Conservation (phyloP, 2,888 invertebrate species). For the Caenorhabditis sp. region DNA sequence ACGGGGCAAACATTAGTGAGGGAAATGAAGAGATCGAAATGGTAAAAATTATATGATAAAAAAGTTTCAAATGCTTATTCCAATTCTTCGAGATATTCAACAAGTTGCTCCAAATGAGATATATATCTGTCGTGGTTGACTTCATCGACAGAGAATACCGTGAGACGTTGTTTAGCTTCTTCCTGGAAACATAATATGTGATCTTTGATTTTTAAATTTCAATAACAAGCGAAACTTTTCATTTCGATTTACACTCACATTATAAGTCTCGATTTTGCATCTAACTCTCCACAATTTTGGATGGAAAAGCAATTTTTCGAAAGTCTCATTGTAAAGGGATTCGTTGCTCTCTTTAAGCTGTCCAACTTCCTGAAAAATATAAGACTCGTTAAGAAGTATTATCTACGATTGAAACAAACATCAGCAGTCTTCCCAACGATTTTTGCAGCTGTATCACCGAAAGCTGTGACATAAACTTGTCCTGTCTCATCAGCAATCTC, state of each 20-base stretch:
- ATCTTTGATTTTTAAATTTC: background rate
- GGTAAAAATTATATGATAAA: background rate
- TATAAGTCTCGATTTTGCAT: conserved; percentile 88
- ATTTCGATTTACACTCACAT: conserved; percentile 74
- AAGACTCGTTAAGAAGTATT: no score
- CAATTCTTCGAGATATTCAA: conserved; percentile 25
- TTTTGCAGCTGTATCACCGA: conserved; percentile 82
- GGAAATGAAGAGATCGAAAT: conserved; percentile 12
- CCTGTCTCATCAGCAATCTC: conserved; percentile 87
- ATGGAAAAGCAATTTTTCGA: conserved; percentile 82
- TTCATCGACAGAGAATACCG: conserved; percentile 44
- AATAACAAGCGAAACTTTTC: no score
- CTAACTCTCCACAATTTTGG: conserved; percentile 84
- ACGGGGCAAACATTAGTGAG: background rate
- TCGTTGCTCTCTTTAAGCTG: conserved; percentile 72
- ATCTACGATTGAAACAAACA: no score
- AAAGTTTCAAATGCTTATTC: conserved; percentile 2
- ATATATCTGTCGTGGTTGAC: conserved; percentile 53
- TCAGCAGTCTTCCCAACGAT: conserved; percentile 79
- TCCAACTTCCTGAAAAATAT: conserved; percentile 79
- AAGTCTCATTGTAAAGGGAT: conserved; percentile 78
- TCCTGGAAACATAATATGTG: conserved; percentile 47
- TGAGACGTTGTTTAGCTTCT: conserved; percentile 51
- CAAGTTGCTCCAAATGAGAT: conserved; percentile 35
- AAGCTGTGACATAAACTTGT: conserved; percentile 88